Evolutionary conservation across 1,140 invertebrate genomes (phyloP), one percentile per base, ranked within the genome.

Genomic region (Euura lappo): DNA sequence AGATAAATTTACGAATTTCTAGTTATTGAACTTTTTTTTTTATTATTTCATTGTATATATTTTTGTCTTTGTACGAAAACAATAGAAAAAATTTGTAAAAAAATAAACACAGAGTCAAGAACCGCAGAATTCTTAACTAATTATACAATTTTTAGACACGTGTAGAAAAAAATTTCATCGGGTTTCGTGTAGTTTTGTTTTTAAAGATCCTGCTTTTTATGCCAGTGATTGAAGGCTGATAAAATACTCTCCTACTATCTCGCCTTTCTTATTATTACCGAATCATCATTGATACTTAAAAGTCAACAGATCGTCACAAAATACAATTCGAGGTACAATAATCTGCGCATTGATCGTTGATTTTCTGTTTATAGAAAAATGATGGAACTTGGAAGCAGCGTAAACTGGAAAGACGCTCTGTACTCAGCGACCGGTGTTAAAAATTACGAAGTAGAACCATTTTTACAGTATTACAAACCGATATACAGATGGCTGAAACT

Each of bases 401-500:
- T 77, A 5, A 70, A 69, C 45, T 72, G 74, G 74, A 43, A 46
- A 43, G 11, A 74, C 8, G 73, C 74, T 8, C 68, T 77, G 42
- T 46, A 45, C 44, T 10, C 51, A 42, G 44, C 71, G 4, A 74
- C 74, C 7, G 73, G 69, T 5, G 46, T 44, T 45, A 46, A 65
- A 47, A 68, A 72, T 28, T 86, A 90, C 77, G 79, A 77, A 68
- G 83, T 85, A 0, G 74, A 79, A 65, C 80, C 90, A n/a, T 76
- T 89, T 4, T 75, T 87, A n/a, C 75, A 81, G 60, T 89, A 87
- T 77, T 89, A 83, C 76, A 71, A 78, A 51, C 87, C 87, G 1
- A 76, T 90, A 0, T 75, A 85, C 47, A 70, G 80, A 7, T 91
- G 87, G 86, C 79, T 91, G 45, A 72, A 83, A 45, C 69, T 80